Percentiles rank a stretch among this genome's conserved stretches.
These are phyloP conservation scores for Pinna nobilis DNA, from an alignment of 1,140 invertebrate species.

Conservation along the genomic window DNA sequence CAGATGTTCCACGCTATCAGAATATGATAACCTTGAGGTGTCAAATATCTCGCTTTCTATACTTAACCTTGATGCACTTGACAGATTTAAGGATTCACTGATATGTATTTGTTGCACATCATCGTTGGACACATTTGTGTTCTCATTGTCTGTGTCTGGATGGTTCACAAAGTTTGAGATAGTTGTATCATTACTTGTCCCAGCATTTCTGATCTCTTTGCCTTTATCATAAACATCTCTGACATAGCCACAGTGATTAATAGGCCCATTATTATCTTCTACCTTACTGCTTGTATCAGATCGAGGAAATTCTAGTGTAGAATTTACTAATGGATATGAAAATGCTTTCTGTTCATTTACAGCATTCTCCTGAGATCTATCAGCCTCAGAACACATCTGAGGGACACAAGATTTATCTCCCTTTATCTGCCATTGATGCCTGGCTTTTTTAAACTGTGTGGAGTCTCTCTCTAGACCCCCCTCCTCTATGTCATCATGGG, in stretches of 20 bases:
- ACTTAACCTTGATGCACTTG: no score
- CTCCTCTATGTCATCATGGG: no score
- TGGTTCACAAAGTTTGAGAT: background rate
- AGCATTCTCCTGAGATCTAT: background rate
- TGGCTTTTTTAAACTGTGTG: constrained; percentile 82
- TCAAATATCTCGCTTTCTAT: constrained; percentile 10
- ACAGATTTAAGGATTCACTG: no score
- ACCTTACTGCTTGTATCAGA: background rate
- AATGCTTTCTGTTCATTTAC: background rate
- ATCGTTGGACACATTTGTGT: no score
- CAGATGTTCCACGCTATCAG: background rate
- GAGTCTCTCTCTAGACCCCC: no score
- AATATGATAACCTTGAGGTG: background rate
- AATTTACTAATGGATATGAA: no score
- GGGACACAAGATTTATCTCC: constrained; percentile 43
- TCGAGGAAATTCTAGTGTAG: background rate
- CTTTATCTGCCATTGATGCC: constrained; percentile 81
- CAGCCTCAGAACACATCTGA: no score
- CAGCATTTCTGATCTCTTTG: background rate
- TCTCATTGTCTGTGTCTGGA: no score
- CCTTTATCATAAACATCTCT: constrained; percentile 1
- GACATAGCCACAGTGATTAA: background rate
- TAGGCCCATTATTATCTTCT: background rate
- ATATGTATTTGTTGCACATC: no score
- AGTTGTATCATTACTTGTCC: constrained; percentile 4